These are phyloP conservation scores for Sus scrofa DNA, from an alignment of 2,113 vertebrate genomes.

Conservation along the genomic window T2T-Sscrofa CM000830.6:62864501-62865000, in stretches of 20 bases:
- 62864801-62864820: background rate
- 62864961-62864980: background rate
- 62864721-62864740: background rate
- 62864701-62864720: background rate
- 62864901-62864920: background rate
- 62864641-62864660: background rate
- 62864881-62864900: slow-evolving; percentile 29
- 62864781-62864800: background rate
- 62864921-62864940: too few species aligned
- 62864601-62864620: slow-evolving; percentile 21
- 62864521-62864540: too few species aligned
- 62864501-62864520: background rate
- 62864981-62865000: background rate
- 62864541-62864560: background rate
- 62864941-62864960: too few species aligned
- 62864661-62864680: background rate
- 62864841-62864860: background rate
- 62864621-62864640: background rate
- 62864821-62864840: background rate
- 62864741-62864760: slow-evolving; percentile 35
- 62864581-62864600: background rate
- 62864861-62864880: background rate
- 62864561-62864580: background rate
- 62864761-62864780: background rate
- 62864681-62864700: background rate